Evolutionary conservation across 2,888 invertebrate genomes (phyloP), one percentile per base, ranked within the genome.

Genomic region (Lochmaea capreae): DNA sequence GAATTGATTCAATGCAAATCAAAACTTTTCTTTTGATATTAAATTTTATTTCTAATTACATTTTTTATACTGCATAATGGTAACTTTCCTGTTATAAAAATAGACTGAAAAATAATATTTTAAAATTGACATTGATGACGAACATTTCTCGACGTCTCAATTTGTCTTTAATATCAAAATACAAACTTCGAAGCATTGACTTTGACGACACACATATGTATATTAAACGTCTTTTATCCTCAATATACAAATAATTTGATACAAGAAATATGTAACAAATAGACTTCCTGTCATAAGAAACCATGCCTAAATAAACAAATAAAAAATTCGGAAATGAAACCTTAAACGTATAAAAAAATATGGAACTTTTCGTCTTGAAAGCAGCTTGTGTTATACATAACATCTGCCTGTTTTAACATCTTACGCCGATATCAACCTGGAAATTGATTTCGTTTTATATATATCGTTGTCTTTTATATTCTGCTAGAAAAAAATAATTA

Each of bases 271-370:
- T 42, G 12, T 16, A 58, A 26, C 68, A 57, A 57, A 18, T 22
- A 59, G 22, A 68, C 68, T 58, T 68, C 61, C 68, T 61, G 68
- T 68, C 59, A 61, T 26, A 68, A 22, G 22, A 61, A 59, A 59
- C 46, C 42, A 14, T 46, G 12, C 46, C 26, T 59, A 68, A 42
- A 59, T 46, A 68, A 68, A 68, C 68, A 68, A 68, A 68, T 66
- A 42, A 68, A 68, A 59, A 68, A 59, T 26, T 59, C 33, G 43
- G 59, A 59, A 68, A 68, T 59, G 68, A n/a, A 59, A 68, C 59
- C 46, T 59, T 43, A 46, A 57, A 57, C 22, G 22, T 43, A 61
- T 68, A 68, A 68, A 68, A 39, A 57, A 67, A 16, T 4, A 3
- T 67, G 66, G 57, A 52, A 26, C 39, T 42, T 52, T 57, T 67